Evolutionary conservation across 2,888 invertebrate species (phyloP).

Genomic region (Oasisia sp.): DNA sequence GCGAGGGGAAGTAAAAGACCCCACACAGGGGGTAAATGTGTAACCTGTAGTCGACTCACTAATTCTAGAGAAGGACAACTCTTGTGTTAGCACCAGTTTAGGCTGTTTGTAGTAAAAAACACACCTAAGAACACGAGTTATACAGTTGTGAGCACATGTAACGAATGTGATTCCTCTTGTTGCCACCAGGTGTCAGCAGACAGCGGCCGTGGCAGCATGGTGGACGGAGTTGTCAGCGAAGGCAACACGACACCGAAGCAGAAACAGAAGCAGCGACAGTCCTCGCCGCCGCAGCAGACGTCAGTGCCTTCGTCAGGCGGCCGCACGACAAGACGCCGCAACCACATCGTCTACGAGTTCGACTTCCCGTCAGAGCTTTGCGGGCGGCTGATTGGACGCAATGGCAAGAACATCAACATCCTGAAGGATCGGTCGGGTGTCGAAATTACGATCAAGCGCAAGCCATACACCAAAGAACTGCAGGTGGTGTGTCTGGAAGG

Average conservation of each 20-base stretch:
- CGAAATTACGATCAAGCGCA: constrained; percentile 80
- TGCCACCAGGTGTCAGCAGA: neutral
- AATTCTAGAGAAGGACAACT: too few relatives aligned
- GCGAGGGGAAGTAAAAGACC: too few relatives aligned
- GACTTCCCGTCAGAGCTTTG: constrained; percentile 73
- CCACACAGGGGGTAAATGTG: too few relatives aligned
- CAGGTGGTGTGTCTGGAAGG: constrained; percentile 89
- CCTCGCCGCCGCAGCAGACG: neutral
- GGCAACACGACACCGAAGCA: constrained; percentile 8
- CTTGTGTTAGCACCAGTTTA: too few relatives aligned
- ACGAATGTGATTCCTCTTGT: neutral
- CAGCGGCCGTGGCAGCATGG: constrained; percentile 8
- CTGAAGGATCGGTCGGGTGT: constrained; percentile 78
- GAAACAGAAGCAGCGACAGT: neutral
- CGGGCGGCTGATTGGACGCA: constrained; percentile 87
- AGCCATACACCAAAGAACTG: constrained; percentile 78
- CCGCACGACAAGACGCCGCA: neutral
- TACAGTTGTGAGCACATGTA: neutral
- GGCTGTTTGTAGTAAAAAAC: too few relatives aligned
- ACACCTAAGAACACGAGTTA: too few relatives aligned
- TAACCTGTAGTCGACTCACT: too few relatives aligned
- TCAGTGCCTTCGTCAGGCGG: neutral
- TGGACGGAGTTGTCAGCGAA: neutral
- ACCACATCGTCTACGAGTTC: constrained; percentile 54
- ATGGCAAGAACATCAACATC: constrained; percentile 82